Percentiles rank a stretch among this genome's conserved stretches.
Evolutionary conservation across 2,113 vertebrate genomes (phyloP).

Genomic region (Gymnarchus niloticus): DNA sequence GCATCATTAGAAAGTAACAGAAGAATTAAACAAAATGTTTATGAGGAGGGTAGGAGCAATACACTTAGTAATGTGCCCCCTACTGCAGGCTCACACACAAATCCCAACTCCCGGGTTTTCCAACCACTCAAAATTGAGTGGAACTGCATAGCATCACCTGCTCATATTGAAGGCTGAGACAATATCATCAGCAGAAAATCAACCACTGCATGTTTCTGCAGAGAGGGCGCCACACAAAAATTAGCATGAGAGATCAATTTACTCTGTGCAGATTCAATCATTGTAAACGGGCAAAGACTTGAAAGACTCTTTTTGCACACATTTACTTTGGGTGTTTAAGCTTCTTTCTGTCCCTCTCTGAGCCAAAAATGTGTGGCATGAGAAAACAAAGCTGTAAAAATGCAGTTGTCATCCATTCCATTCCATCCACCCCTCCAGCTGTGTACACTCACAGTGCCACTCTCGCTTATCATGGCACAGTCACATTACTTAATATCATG

Average conservation of each 20-base stretch:
- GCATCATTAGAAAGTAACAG: background rate
- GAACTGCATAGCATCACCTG: background rate
- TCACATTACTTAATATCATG: conserved; percentile 83
- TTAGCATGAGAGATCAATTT: background rate
- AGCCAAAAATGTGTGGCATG: conserved; percentile 33
- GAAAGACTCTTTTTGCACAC: background rate
- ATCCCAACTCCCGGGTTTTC: background rate
- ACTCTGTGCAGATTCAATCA: background rate
- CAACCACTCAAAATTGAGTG: background rate
- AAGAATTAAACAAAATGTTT: no score
- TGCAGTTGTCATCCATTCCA: conserved; percentile 80
- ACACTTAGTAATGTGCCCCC: no score
- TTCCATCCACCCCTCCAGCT: conserved; percentile 51
- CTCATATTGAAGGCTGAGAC: background rate
- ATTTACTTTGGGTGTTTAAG: background rate
- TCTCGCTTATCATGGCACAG: conserved; percentile 69
- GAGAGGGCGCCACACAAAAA: background rate
- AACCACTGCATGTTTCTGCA: background rate
- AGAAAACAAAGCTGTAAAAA: conserved; percentile 59
- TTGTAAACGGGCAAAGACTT: background rate
- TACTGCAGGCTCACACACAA: no score
- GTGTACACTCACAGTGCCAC: conserved; percentile 41
- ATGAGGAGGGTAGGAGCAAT: background rate
- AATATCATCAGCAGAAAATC: background rate
- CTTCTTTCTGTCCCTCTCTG: background rate